Evolutionary conservation across 2,113 vertebrate genomes (phyloP).

Genomic region (Nasalis larvatus): DNA sequence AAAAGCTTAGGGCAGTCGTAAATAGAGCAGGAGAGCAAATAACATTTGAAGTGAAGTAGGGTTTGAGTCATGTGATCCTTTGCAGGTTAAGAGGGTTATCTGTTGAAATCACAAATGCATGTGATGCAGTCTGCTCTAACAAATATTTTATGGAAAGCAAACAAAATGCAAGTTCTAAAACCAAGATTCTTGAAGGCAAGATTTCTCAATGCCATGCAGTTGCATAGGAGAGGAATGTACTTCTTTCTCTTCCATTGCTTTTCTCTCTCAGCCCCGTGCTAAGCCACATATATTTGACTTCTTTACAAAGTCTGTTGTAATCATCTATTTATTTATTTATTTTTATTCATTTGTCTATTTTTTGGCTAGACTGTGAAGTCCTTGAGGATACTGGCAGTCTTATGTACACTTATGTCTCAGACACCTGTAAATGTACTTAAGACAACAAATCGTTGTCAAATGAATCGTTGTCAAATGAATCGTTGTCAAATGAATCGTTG

Average conservation of each 20-base stretch:
- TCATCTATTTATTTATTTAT: background rate
- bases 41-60: background rate
- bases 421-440: background rate
- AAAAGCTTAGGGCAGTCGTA: background rate
- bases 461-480: too few species aligned
- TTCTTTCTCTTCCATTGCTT: background rate
- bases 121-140: background rate
- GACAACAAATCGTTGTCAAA: background rate
- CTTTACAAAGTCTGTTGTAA: background rate
- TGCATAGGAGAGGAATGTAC: background rate
- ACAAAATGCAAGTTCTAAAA: background rate
- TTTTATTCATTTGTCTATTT: background rate
- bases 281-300: background rate
- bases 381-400: background rate
- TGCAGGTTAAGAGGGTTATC: background rate
- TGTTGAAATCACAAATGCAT: background rate
- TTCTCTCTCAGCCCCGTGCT: background rate
- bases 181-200: background rate
- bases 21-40: background rate
- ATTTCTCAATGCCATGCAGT: background rate
- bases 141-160: background rate
- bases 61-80: background rate
- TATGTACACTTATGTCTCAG: background rate
- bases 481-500: too few species aligned
- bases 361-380: background rate